These are phyloP conservation scores for Pseudorasbora parva DNA, from an alignment of 2,113 vertebrate genomes.

Conservation along the genomic window DNA sequence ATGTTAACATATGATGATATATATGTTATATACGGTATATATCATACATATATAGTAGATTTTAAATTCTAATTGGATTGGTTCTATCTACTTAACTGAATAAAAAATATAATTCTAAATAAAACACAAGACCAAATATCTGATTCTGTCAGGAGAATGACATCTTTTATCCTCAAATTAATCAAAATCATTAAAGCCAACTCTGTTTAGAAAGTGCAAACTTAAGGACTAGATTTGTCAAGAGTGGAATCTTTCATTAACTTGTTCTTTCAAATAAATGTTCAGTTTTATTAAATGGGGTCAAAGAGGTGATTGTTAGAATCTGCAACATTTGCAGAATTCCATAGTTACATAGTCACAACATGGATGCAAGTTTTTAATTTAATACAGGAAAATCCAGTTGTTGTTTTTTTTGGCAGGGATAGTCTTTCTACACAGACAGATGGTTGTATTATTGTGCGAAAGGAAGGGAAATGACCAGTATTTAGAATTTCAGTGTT, in stretches of 20 bases:
- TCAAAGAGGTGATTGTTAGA: background rate
- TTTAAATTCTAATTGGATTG: background rate
- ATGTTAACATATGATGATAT: no score
- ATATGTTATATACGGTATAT: no score
- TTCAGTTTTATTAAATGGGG: background rate
- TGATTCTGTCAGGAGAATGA: background rate
- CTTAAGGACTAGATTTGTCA: no score
- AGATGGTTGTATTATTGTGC: background rate
- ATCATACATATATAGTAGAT: no score
- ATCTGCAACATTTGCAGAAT: background rate
- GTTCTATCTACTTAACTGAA: background rate
- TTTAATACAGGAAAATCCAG: background rate
- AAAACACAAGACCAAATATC: background rate
- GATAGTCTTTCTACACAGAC: background rate
- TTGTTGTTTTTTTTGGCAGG: background rate
- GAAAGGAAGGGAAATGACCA: background rate
- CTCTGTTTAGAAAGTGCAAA: background rate
- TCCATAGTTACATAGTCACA: background rate
- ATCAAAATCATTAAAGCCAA: background rate
- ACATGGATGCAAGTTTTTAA: background rate
- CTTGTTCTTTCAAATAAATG: background rate
- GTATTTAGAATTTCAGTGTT: slow-evolving; percentile 6
- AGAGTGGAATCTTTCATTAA: no score
- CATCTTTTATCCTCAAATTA: background rate
- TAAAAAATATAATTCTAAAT: background rate